A percentile compares a stretch with the other conserved stretches of the same genome.
Evolutionary conservation across 1,140 invertebrate genomes (phyloP).

Genomic region (Mamestra configurata): DNA sequence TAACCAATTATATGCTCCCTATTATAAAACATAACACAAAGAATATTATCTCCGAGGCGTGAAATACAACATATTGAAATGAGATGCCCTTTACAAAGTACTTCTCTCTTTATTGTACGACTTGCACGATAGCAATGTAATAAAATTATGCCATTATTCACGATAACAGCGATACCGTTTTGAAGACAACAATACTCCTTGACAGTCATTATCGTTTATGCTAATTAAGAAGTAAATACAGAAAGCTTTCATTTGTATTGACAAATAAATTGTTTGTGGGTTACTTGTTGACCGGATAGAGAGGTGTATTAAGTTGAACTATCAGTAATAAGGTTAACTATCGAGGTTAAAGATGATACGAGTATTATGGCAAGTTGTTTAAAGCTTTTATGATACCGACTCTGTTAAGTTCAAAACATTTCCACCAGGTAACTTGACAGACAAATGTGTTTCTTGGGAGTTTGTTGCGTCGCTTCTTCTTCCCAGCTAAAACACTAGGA

Average conservation of each 20-base stretch:
- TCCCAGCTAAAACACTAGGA: too few relatives aligned
- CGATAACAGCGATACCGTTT: not conserved
- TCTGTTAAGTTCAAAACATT: too few relatives aligned
- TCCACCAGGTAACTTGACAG: too few relatives aligned
- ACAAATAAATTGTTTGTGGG: not conserved
- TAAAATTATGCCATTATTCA: not conserved
- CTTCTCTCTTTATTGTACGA: not conserved
- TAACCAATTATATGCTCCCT: not conserved
- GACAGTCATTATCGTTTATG: not conserved
- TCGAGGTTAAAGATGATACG: too few relatives aligned
- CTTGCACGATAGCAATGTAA: constrained; percentile 8
- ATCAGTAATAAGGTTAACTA: not conserved
- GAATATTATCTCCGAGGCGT: not conserved
- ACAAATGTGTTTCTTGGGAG: too few relatives aligned
- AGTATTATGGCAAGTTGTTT: too few relatives aligned
- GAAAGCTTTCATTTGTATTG: constrained; percentile 11
- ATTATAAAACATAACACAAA: not conserved
- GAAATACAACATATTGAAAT: constrained; percentile 1
- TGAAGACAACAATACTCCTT: not conserved
- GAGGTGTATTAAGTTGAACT: not conserved
- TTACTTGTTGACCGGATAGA: not conserved
- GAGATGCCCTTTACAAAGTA: not conserved
- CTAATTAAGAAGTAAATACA: constrained; percentile 10
- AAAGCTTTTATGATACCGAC: too few relatives aligned
- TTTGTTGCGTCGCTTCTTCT: too few relatives aligned